Evolutionary conservation across 2,797 vertebrate genomes (phyloP), one percentile per base, ranked within the genome.

Genomic region (Chelon labrosus): DNA sequence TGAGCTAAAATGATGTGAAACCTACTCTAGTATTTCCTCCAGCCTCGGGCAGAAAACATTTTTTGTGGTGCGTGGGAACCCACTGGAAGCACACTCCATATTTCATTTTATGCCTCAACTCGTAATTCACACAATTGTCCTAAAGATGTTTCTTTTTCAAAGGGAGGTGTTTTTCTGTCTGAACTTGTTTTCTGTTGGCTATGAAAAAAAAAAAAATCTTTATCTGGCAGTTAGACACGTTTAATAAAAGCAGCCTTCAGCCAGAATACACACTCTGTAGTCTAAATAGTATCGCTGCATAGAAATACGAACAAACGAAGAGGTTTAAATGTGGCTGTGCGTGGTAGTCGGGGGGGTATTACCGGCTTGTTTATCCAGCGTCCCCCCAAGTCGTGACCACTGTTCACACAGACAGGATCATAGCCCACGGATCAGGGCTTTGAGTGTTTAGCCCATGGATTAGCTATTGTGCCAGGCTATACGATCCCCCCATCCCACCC

Each of bases 391-490:
- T 91, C 87, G 77, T 91, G 93, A 91, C 92, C 87, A 80, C 90
- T 90, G 89, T 91, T 92, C 92, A 92, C 85, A 87, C 74, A 80
- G 84, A 77, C 86, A 62, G 90, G 94, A 94, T 94, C 93, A 92
- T 84, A 87, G 84, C 80, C 79, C 83, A 58, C 75, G 50, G 82
- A 88, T 82, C 84, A 71, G 75, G 25, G 81, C 86, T 90, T 87
- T 88, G 88, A 91, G 85, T 94, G 91, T 94, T 95, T 94, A 92
- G 89, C 83, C 93, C 71, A 53, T 82, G 91, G 95, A 95, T 95
- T 95, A 95, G 70, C 81, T 47, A 85, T 90, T 88, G 84, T 87
- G 68, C 42, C 19, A 6, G 0, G 19, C 54, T 60, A 75, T 63
- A 55, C 16, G 12, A 77, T 56, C 61, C 38, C 47, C 5, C 65